phyloP scores from a whole-genome alignment of 2,113 vertebrate genomes.

The Calypte anna region DNA sequence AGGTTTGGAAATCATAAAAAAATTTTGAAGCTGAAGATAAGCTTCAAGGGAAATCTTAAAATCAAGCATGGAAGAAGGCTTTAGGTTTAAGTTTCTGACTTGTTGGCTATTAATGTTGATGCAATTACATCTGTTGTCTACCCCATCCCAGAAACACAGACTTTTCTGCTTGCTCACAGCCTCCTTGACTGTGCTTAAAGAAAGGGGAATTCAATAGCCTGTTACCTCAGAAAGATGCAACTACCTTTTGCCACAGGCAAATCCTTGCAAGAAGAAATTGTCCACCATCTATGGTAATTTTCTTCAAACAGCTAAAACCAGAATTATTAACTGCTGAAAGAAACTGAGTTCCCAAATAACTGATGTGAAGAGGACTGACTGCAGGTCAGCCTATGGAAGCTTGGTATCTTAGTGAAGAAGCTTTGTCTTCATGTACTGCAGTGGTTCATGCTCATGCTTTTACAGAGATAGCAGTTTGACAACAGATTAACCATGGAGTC shows the following conservation, averaged over 20 bases:
- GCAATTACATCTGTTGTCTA: neutral
- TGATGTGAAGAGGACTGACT: neutral
- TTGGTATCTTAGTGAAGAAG: neutral
- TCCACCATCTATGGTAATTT: neutral
- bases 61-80: neutral
- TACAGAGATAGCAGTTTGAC: neutral
- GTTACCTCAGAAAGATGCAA: neutral
- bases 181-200: neutral
- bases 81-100: neutral
- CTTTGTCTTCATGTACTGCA: neutral
- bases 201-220: neutral
- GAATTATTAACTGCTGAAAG: neutral
- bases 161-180: neutral
- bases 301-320: neutral
- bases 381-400: neutral
- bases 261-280: neutral
- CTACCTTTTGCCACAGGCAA: neutral
- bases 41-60: neutral
- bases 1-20: neutral
- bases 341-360: neutral
- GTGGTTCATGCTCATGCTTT: neutral
- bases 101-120: neutral
- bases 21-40: neutral
- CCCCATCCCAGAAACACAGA: neutral
- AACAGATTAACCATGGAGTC: neutral